Evolutionary conservation across 2,888 invertebrate species (phyloP).

Genomic region (Apamea monoglypha): DNA sequence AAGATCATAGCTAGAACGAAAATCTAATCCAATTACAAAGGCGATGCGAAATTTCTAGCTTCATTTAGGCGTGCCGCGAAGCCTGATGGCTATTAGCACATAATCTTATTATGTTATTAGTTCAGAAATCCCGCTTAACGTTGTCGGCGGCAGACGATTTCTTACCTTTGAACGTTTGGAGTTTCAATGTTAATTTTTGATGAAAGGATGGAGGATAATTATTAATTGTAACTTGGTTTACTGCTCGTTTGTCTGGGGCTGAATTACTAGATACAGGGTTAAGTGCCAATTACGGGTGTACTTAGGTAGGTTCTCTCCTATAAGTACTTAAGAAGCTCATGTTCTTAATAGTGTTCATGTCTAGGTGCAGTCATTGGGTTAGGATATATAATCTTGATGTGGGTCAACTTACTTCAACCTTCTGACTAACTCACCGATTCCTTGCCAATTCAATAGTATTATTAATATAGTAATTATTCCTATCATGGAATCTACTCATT

Average conservation of each 20-base stretch:
- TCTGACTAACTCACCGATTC: background rate
- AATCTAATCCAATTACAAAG: conserved; percentile 69
- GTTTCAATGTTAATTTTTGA: conserved; percentile 37
- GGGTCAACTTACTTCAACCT: background rate
- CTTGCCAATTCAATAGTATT: background rate
- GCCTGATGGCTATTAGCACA: conserved; percentile 67
- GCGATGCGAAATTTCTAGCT: conserved; percentile 67
- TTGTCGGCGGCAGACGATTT: conserved; percentile 36
- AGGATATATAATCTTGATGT: background rate
- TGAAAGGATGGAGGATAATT: background rate
- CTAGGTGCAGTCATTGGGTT: background rate
- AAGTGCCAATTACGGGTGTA: conserved; percentile 24
- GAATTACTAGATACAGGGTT: conserved; percentile 5
- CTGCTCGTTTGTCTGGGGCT: background rate
- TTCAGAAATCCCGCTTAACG: conserved; percentile 66
- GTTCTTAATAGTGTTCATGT: background rate
- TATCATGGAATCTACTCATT: too few species aligned
- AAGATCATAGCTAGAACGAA: conserved; percentile 39
- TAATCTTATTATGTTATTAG: conserved; percentile 78
- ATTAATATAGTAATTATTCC: too few species aligned
- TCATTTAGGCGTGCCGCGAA: conserved; percentile 67
- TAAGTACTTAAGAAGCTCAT: background rate
- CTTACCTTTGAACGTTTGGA: conserved; percentile 30
- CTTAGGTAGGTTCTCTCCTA: background rate
- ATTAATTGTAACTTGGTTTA: conserved; percentile 25